Evolutionary conservation across 1,140 invertebrate genomes (phyloP).

Genomic region (Aporrectodea caliginosa): DNA sequence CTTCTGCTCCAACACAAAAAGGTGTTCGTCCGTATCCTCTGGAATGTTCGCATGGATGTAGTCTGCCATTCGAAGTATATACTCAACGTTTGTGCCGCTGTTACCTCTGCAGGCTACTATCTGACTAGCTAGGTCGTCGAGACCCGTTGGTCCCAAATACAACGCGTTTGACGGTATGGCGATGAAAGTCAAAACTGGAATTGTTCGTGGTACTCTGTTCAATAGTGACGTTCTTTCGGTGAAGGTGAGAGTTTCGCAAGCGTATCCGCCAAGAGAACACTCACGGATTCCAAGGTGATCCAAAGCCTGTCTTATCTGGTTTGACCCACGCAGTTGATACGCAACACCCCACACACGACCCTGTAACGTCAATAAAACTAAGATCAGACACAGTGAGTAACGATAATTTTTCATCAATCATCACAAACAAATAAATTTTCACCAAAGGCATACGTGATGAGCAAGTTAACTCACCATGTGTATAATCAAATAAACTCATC

Average conservation of each 20-base stretch:
- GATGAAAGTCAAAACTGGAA: slow-evolving; percentile 61
- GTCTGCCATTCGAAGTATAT: slow-evolving; percentile 59
- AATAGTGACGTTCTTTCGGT: not conserved
- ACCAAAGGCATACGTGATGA: too few species aligned
- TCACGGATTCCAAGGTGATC: slow-evolving; percentile 82
- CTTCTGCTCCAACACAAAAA: not conserved
- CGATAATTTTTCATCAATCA: too few species aligned
- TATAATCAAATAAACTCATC: too few species aligned
- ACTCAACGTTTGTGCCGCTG: slow-evolving; percentile 82
- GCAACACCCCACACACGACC: slow-evolving; percentile 78
- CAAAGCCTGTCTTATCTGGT: slow-evolving; percentile 68
- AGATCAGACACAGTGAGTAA: too few species aligned
- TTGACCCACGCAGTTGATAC: slow-evolving; percentile 69
- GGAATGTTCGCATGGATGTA: slow-evolving; percentile 26
- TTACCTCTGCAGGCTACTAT: slow-evolving; percentile 71
- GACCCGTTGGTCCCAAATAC: slow-evolving; percentile 66
- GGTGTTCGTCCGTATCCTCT: slow-evolving; percentile 1
- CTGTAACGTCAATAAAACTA: slow-evolving; percentile 10
- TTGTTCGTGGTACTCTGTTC: too few species aligned
- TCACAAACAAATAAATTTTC: too few species aligned
- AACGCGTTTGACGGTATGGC: slow-evolving; percentile 70
- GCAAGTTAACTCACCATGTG: too few species aligned
- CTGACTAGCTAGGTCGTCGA: slow-evolving; percentile 73
- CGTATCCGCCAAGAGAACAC: slow-evolving; percentile 61
- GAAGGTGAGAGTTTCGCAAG: slow-evolving; percentile 31